phyloP scores from a whole-genome alignment of 2,888 invertebrate genomes.

The Leucoptera coffeella region DNA sequence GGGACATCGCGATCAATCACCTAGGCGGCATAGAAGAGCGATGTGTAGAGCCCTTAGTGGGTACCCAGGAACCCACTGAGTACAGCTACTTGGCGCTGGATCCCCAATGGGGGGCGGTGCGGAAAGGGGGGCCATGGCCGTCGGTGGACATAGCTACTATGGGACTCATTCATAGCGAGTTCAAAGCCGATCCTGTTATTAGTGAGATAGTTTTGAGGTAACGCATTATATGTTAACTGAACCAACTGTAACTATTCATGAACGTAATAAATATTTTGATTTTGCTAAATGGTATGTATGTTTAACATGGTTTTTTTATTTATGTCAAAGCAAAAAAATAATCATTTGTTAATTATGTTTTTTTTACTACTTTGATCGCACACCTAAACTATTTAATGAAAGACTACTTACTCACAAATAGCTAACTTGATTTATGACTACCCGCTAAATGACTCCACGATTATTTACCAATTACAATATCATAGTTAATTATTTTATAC shows the following conservation, averaged over 20 bases:
- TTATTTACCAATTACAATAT: too few species aligned
- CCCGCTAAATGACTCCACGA: too few species aligned
- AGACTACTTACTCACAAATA: constrained; percentile 9
- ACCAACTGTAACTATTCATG: constrained; percentile 51
- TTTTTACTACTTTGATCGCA: too few species aligned
- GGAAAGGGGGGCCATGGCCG: constrained; percentile 76
- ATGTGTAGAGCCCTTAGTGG: constrained; percentile 59
- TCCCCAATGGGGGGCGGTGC: constrained; percentile 74
- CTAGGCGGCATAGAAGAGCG: constrained; percentile 44
- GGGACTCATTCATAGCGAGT: constrained; percentile 71
- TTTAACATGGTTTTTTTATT: too few species aligned
- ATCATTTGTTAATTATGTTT: too few species aligned
- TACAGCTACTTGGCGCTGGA: constrained; percentile 78
- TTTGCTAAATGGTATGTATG: too few species aligned
- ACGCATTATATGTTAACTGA: constrained; percentile 51
- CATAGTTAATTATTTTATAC: too few species aligned
- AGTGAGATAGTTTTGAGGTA: constrained; percentile 77
- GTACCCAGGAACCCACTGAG: constrained; percentile 57
- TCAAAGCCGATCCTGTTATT: constrained; percentile 54
- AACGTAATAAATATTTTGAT: constrained; percentile 72
- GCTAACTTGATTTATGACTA: too few species aligned
- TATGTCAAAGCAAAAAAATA: too few species aligned
- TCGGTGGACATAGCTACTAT: constrained; percentile 69
- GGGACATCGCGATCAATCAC: constrained; percentile 63
- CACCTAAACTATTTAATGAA: too few species aligned